Evolutionary conservation across 2,888 invertebrate genomes (phyloP).

Genomic region (Papilio gigon): DNA sequence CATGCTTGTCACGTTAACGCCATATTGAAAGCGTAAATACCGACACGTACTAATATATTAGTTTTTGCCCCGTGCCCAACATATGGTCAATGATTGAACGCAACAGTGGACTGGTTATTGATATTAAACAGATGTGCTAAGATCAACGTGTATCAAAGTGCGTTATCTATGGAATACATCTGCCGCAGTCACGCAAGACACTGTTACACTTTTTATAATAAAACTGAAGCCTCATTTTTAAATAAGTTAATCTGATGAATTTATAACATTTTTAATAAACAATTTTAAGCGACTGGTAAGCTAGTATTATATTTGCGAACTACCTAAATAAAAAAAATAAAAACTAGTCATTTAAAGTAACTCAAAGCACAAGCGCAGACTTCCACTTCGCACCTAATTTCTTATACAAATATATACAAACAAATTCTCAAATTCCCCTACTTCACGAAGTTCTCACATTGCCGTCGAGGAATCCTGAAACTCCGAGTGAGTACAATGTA

Average conservation of each 20-base stretch:
- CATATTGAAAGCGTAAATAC: constrained; percentile 59
- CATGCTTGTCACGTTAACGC: constrained; percentile 34
- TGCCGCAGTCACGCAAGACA: constrained; percentile 29
- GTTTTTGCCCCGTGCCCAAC: constrained; percentile 51
- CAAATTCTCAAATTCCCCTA: constrained; percentile 65
- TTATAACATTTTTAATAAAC: neutral
- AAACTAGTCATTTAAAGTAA: neutral
- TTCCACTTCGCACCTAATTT: constrained; percentile 69
- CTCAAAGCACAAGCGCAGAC: constrained; percentile 59
- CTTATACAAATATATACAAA: constrained; percentile 76
- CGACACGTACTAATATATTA: constrained; percentile 46
- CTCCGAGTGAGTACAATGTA: constrained; percentile 65
- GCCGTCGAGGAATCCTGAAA: constrained; percentile 69
- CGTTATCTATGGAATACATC: constrained; percentile 24
- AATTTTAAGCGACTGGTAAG: neutral
- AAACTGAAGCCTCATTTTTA: constrained; percentile 2
- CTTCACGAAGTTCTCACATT: constrained; percentile 72
- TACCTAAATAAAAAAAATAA: neutral
- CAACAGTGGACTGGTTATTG: constrained; percentile 44
- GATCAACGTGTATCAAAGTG: constrained; percentile 13
- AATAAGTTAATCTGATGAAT: neutral
- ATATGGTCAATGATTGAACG: constrained; percentile 52
- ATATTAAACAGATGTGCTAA: constrained; percentile 49
- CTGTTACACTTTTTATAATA: constrained; percentile 9
- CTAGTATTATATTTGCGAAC: neutral